Percentiles rank a stretch among this genome's conserved stretches.
These are phyloP conservation scores for Epinotia nisella DNA, from an alignment of 2,888 invertebrate species.

Conservation along the genomic window DNA sequence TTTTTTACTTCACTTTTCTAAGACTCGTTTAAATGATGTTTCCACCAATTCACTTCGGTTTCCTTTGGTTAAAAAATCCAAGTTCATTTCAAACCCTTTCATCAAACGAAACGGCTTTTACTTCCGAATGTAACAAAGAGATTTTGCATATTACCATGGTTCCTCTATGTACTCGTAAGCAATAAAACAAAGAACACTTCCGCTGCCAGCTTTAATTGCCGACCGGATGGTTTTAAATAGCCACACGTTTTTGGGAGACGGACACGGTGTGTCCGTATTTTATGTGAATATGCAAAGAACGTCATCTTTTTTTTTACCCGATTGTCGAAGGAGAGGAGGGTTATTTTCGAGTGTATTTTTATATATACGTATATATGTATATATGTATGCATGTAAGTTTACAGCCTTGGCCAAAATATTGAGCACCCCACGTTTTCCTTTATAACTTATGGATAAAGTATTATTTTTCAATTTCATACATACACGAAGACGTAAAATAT, in stretches of 20 bases:
- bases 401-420: too few species aligned
- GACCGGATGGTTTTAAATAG: slow-evolving; percentile 31
- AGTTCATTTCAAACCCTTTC: not conserved
- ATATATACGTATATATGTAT: too few species aligned
- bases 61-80: not conserved
- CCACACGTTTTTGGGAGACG: slow-evolving; percentile 16
- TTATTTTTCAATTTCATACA: too few species aligned
- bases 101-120: not conserved
- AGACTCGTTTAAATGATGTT: not conserved
- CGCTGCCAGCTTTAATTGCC: slow-evolving; percentile 30
- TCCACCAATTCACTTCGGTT: not conserved
- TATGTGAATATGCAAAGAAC: not conserved
- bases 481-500: too few species aligned
- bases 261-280: slow-evolving; percentile 8
- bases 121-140: slow-evolving; percentile 15
- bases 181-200: slow-evolving; percentile 32
- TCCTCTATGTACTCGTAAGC: not conserved
- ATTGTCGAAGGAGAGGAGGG: too few species aligned
- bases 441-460: too few species aligned
- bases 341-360: too few species aligned
- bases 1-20: not conserved
- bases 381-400: too few species aligned
- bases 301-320: not conserved
- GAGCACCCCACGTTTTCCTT: too few species aligned
- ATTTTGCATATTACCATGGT: slow-evolving; percentile 32